Conservation (phyloP, 2,888 invertebrate species). For the Eupithecia dodoneata region DNA sequence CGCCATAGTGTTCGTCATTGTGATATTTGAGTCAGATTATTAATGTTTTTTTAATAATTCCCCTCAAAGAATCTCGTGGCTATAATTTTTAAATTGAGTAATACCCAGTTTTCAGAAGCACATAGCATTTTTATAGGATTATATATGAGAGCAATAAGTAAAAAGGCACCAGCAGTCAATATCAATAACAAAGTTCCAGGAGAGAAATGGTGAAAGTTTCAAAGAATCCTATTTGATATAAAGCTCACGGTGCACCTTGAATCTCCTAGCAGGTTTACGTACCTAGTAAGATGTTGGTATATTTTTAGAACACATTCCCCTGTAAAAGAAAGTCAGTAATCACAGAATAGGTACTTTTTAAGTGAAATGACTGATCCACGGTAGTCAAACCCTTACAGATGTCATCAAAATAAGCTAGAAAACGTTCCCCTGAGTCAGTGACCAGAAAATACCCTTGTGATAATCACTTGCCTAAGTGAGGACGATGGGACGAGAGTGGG, state of each 20-base stretch:
- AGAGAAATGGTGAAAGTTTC: constrained; percentile 41
- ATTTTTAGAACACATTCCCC: not conserved
- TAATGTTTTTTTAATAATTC: too few relatives aligned
- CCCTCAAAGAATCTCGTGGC: too few relatives aligned
- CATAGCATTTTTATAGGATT: not conserved
- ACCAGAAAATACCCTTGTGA: not conserved
- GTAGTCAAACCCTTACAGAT: not conserved
- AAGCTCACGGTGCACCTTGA: constrained; percentile 17
- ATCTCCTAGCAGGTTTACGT: not conserved
- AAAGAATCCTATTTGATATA: constrained; percentile 33
- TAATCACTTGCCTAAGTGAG: not conserved
- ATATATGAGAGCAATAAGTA: constrained; percentile 7
- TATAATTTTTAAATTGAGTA: too few relatives aligned
- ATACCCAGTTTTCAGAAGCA: not conserved
- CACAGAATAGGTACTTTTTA: not conserved
- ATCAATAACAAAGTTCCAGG: constrained; percentile 41
- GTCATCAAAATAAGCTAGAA: not conserved
- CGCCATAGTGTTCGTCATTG: too few relatives aligned
- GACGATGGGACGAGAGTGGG: not conserved
- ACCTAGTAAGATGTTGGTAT: not conserved
- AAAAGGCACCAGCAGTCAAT: constrained; percentile 38
- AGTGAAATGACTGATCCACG: not conserved
- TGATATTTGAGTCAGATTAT: too few relatives aligned
- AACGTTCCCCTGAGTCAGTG: not conserved
- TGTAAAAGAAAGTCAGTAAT: too few relatives aligned